Conservation (phyloP, 2,113 vertebrate genomes). For the Zeus faber region DNA sequence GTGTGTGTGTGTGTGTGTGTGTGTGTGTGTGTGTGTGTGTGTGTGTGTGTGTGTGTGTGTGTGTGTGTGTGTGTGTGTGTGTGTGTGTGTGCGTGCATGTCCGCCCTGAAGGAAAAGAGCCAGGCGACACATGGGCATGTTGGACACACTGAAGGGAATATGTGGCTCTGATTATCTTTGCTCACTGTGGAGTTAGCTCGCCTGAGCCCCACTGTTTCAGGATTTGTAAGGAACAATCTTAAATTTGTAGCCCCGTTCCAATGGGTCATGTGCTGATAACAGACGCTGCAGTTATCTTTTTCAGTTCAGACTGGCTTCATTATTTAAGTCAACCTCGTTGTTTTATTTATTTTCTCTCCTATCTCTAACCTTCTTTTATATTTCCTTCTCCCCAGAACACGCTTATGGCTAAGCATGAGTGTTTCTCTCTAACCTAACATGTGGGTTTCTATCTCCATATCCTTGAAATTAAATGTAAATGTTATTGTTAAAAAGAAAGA, state of each 20-base stretch:
- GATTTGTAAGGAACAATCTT: too few species aligned
- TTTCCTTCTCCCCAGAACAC: not conserved
- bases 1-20: constrained; percentile 44
- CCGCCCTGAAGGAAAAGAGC: constrained; percentile 31
- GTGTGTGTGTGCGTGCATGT: not conserved
- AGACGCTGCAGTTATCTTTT: too few species aligned
- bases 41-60: not conserved
- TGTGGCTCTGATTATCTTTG: constrained; percentile 17
- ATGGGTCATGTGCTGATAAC: too few species aligned
- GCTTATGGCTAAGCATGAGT: too few species aligned
- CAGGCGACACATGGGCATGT: constrained; percentile 57
- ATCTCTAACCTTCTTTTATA: not conserved
- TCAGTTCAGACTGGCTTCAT: too few species aligned
- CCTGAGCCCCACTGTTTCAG: too few species aligned
- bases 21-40: constrained; percentile 19
- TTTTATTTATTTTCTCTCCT: not conserved
- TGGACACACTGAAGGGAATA: constrained; percentile 6
- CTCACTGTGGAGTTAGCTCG: not conserved
- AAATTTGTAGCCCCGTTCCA: too few species aligned
- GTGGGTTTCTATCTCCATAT: too few species aligned
- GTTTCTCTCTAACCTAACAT: too few species aligned
- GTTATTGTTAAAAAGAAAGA: too few species aligned
- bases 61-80: not conserved
- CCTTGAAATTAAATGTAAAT: too few species aligned
- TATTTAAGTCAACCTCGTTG: too few species aligned